phyloP scores from a whole-genome alignment of 2,797 vertebrate species.

The Pipistrellus pipistrellus region DNA sequence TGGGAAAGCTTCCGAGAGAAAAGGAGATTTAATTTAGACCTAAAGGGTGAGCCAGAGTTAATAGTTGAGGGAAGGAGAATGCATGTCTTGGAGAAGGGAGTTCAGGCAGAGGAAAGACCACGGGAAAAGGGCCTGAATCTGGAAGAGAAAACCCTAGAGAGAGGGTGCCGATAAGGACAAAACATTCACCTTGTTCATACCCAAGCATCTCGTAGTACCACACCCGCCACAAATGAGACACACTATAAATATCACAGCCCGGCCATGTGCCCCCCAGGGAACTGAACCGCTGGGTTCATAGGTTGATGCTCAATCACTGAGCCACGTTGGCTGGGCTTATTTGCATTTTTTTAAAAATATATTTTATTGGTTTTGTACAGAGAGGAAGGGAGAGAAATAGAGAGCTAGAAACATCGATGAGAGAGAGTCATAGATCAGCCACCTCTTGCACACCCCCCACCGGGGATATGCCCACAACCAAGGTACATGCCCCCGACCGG shows the following conservation, averaged over 20 bases:
- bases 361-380: no score
- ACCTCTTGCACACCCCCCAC: no score
- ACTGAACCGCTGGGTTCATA: no score
- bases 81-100: not conserved
- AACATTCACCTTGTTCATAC: not conserved
- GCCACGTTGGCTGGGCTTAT: not conserved
- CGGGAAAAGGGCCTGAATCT: not conserved
- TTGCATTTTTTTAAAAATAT: conserved; percentile 18
- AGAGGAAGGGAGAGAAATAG: no score
- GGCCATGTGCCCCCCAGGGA: no score
- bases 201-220: not conserved
- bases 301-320: no score
- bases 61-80: not conserved
- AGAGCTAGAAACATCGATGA: no score
- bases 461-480: no score
- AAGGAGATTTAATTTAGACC: not conserved
- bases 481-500: no score
- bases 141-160: not conserved
- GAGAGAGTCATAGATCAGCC: no score
- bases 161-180: not conserved
- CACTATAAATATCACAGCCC: not conserved
- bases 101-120: not conserved
- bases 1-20: not conserved
- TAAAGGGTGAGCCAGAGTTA: not conserved
- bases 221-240: not conserved